Evolutionary conservation across 1,140 invertebrate species (phyloP).

Genomic region (Ceratoteleas bidentatus): DNA sequence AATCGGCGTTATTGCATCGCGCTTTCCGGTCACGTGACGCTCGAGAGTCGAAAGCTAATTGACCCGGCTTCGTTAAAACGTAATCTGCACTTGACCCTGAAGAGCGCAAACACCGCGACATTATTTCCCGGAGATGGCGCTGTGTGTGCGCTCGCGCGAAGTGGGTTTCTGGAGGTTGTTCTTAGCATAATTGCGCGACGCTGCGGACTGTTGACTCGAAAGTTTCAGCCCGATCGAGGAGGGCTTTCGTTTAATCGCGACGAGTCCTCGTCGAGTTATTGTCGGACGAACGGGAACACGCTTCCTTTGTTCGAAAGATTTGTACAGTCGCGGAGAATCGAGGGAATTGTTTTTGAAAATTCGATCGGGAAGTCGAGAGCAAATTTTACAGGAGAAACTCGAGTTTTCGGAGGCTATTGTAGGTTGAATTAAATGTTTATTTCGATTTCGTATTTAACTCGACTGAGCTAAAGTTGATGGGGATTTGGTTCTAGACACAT

Average conservation of each 20-base stretch:
- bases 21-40: slow-evolving; percentile 49
- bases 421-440: too few relatives aligned
- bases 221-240: slow-evolving; percentile 2
- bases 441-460: too few relatives aligned
- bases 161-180: slow-evolving; percentile 43
- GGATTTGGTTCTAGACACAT: too few relatives aligned
- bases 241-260: slow-evolving; percentile 24
- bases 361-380: too few relatives aligned
- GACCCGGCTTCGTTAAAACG: slow-evolving; percentile 59
- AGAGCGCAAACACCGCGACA: slow-evolving; percentile 49
- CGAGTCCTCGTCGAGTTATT: not conserved
- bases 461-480: too few relatives aligned
- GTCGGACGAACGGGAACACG: not conserved
- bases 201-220: slow-evolving; percentile 35
- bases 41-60: slow-evolving; percentile 51
- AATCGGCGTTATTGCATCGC: slow-evolving; percentile 37
- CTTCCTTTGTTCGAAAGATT: not conserved
- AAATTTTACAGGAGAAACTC: too few relatives aligned
- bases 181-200: slow-evolving; percentile 49
- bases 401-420: too few relatives aligned
- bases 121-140: slow-evolving; percentile 28
- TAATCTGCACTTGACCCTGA: slow-evolving; percentile 67
- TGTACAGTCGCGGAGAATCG: not conserved
- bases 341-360: not conserved
- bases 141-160: slow-evolving; percentile 38